Conservation (phyloP, 1,140 invertebrate genomes). For the Chymomyza costata region DNA sequence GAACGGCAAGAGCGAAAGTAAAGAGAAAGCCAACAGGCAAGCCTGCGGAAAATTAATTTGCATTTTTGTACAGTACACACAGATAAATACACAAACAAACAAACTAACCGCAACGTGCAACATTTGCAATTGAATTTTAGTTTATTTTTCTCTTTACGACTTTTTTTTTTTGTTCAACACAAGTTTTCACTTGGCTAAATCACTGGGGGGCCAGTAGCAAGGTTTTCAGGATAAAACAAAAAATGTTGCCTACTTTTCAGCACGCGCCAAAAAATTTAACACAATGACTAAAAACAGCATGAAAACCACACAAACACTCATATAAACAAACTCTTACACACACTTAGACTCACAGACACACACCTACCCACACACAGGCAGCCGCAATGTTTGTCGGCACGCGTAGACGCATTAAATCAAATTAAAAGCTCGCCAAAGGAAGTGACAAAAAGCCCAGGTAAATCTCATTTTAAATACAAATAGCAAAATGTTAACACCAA, state of each 20-base stretch:
- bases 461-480: constrained; percentile 72
- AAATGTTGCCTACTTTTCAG: constrained; percentile 28
- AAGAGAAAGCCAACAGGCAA: constrained; percentile 14
- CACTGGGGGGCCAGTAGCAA: constrained; percentile 37
- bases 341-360: constrained; percentile 15
- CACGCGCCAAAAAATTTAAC: constrained; percentile 41
- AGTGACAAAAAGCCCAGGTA: constrained; percentile 69
- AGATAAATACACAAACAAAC: not conserved
- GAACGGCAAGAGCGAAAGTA: not conserved
- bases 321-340: constrained; percentile 38
- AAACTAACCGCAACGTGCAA: constrained; percentile 6
- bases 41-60: constrained; percentile 43
- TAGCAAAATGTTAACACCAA: constrained; percentile 35
- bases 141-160: constrained; percentile 26
- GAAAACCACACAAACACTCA: constrained; percentile 8
- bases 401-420: constrained; percentile 71
- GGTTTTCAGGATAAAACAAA: no score
- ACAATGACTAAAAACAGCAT: constrained; percentile 35
- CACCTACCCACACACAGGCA: constrained; percentile 9
- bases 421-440: constrained; percentile 68
- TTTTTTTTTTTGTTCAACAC: constrained; percentile 15
- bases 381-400: constrained; percentile 22
- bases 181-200: constrained; percentile 44
- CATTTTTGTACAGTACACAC: constrained; percentile 24
- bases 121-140: constrained; percentile 32